A percentile compares a stretch with the other conserved stretches of the same genome.
Conservation (phyloP, 2,797 vertebrate species). For the Helicolenus hilgendorfi region DNA sequence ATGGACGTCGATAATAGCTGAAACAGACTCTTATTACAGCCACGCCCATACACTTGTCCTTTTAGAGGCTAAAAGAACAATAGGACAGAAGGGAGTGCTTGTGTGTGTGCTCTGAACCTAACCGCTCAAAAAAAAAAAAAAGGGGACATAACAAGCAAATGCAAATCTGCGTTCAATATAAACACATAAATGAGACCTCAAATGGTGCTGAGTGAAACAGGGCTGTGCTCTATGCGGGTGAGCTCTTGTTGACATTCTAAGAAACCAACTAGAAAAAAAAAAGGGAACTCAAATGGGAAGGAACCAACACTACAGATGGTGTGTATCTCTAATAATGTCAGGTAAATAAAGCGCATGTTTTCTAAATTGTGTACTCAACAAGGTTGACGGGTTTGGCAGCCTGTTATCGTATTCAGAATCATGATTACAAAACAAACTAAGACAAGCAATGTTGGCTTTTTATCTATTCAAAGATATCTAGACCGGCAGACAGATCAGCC, state of each 20-base stretch:
- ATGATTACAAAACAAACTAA: conserved; percentile 1
- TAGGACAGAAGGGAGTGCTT: conserved; percentile 16
- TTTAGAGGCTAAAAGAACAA: conserved; percentile 16
- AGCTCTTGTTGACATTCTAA: neutral
- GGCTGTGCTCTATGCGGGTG: neutral
- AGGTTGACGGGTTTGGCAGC: neutral
- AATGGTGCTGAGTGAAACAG: neutral
- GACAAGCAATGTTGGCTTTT: neutral
- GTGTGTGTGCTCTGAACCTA: neutral
- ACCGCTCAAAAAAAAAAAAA: conserved; percentile 18
- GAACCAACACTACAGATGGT: neutral
- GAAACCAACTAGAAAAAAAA: neutral
- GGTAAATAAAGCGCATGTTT: neutral
- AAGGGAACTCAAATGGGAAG: conserved; percentile 2
- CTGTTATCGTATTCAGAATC: neutral
- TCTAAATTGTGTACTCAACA: neutral
- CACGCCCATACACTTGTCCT: conserved; percentile 43
- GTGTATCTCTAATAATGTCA: neutral
- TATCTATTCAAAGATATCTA: neutral
- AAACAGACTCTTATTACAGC: conserved; percentile 21
- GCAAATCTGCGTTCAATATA: conserved; percentile 1
- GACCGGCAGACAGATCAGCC: no score
- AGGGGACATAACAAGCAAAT: conserved; percentile 10
- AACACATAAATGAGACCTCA: conserved; percentile 1
- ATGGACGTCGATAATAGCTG: neutral